These are phyloP conservation scores for Nesogale talazaci DNA, from an alignment of 2,113 vertebrate genomes.

Conservation along the genomic window DNA sequence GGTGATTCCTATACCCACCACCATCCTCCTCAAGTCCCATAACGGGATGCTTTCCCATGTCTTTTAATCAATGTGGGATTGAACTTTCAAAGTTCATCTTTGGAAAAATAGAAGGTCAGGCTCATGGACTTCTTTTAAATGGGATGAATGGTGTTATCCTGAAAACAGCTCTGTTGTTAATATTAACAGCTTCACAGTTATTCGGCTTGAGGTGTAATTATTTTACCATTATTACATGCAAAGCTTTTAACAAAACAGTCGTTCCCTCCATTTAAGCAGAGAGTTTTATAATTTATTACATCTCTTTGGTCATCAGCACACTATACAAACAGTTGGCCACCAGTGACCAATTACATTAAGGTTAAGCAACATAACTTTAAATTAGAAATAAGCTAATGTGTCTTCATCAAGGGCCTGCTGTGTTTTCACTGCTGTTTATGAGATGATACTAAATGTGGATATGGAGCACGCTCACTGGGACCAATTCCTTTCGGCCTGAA, in stretches of 20 bases:
- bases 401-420: slow-evolving; percentile 89
- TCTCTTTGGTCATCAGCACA: slow-evolving; percentile 89
- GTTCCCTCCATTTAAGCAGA: slow-evolving; percentile 83
- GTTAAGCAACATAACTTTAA: slow-evolving; percentile 89
- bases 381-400: slow-evolving; percentile 90
- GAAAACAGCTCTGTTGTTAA: slow-evolving; percentile 78
- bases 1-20: background rate
- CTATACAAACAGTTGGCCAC: slow-evolving; percentile 91
- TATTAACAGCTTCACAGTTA: slow-evolving; percentile 85
- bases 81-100: slow-evolving; percentile 77
- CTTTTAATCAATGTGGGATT: slow-evolving; percentile 81
- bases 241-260: slow-evolving; percentile 86
- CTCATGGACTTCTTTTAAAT: slow-evolving; percentile 73
- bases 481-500: slow-evolving; percentile 90
- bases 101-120: slow-evolving; percentile 47
- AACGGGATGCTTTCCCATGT: slow-evolving; percentile 76
- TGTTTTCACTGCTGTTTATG: slow-evolving; percentile 90
- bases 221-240: slow-evolving; percentile 87
- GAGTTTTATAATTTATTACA: slow-evolving; percentile 87
- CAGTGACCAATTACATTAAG: slow-evolving; percentile 93
- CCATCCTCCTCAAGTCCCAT: slow-evolving; percentile 69
- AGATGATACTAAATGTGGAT: slow-evolving; percentile 90
- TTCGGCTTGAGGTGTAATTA: slow-evolving; percentile 86
- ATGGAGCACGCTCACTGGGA: slow-evolving; percentile 89
- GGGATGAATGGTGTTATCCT: slow-evolving; percentile 70